Evolutionary conservation across 2,113 vertebrate species (phyloP), one percentile per base, ranked within the genome.

Genomic region (Nymphicus hollandicus): DNA sequence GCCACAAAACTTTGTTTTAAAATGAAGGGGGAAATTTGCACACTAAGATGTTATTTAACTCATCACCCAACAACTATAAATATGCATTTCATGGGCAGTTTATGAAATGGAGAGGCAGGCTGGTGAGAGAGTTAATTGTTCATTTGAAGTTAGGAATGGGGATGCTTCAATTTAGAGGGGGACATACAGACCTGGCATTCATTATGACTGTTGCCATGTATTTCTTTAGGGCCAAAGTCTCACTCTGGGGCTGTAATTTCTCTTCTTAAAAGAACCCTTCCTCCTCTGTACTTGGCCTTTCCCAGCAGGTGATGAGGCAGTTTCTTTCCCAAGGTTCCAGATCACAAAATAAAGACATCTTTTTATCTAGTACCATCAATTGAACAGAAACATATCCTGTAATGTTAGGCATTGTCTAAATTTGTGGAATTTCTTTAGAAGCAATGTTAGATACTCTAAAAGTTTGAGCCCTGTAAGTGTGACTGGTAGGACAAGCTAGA

Each of bases 351-450:
- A 91, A 83, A 81, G 80, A 10, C 44, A 76, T 88, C 65, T 52
- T 92, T 93, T 95, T 68, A 86, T 88, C 39, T 78, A 50, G 39
- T 71, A 37, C 27, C 8, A 68, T 96, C 72, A 94, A 33, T 10
- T 78, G 69, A 88, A 86, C 17, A 69, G 88, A 86, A 91, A 83
- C 39, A 78, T 88, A 39, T 73, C 33, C 46, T 90, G 5, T 96
- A 72, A 93, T 93, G 76, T 91, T 90, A 86, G 88, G 47, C 76
- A 88, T 93, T 96, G 90, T 95, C 82, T 95, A n/a, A 10, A 6
- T 68, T 91, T 86, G 82, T 86, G 91, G 71, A 95, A 93, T 89
- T 88, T 90, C 68, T 96, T 12, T 44, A 81, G 85, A 74, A 52
- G 82, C 50, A 82, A 78, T 0, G 6, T 86, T 74, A 88, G 72